Evolutionary conservation across 2,797 vertebrate species (phyloP).

Genomic region (Chanos chanos): DNA sequence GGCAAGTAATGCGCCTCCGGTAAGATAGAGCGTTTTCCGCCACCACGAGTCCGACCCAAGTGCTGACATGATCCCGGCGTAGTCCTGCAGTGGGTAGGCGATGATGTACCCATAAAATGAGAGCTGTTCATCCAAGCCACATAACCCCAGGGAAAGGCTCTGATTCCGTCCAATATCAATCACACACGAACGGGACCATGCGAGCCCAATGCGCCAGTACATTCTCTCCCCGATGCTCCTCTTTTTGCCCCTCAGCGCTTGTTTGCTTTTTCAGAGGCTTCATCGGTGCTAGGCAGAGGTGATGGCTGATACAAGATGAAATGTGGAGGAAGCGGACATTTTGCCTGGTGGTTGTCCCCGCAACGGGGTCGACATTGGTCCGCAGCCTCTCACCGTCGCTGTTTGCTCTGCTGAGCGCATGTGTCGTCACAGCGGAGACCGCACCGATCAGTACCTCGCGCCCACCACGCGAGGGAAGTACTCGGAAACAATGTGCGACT

Average conservation of each 20-base stretch:
- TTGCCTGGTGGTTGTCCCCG: conserved; percentile 59
- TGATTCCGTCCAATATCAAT: conserved; percentile 89
- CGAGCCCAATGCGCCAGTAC: conserved; percentile 92
- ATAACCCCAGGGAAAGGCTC: conserved; percentile 71
- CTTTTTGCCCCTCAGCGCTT: conserved; percentile 70
- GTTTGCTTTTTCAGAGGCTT: conserved; percentile 65
- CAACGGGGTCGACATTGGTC: conserved; percentile 51
- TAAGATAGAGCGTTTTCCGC: conserved; percentile 96
- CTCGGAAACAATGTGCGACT: too few relatives aligned
- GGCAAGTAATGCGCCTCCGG: conserved; percentile 93
- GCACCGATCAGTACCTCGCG: conserved; percentile 13
- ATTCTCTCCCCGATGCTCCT: conserved; percentile 77
- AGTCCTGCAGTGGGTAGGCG: conserved; percentile 87
- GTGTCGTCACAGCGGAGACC: conserved; percentile 65
- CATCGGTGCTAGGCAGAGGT: conserved; percentile 53
- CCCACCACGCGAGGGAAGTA: too few relatives aligned
- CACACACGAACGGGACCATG: conserved; percentile 87
- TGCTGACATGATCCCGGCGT: conserved; percentile 88
- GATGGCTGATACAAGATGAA: neutral
- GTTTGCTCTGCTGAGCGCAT: conserved; percentile 47
- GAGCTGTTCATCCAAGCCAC: conserved; percentile 82
- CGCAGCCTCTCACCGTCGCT: conserved; percentile 54
- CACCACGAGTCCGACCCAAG: conserved; percentile 95
- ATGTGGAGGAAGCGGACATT: conserved; percentile 46
- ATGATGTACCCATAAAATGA: conserved; percentile 90